Evolutionary conservation across 37 sponge, comb jelly and placozoan genomes (phyloP).

Genomic region (Agelas oroides): DNA sequence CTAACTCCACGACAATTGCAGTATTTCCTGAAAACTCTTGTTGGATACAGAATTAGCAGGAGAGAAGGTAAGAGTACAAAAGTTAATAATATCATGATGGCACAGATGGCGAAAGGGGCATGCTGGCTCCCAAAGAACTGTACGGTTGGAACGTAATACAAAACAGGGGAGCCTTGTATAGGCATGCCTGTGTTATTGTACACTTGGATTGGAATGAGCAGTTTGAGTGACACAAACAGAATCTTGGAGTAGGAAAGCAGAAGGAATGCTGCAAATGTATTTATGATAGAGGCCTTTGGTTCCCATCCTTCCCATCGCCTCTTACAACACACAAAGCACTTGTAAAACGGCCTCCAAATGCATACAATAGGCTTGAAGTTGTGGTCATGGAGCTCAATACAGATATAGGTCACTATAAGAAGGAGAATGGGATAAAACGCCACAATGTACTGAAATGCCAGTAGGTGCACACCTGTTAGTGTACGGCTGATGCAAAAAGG

Average conservation of each 20-base stretch:
- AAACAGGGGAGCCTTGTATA: too few species aligned
- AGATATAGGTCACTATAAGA: background rate
- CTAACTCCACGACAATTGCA: too few species aligned
- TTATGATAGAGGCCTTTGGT: background rate
- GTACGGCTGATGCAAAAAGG: background rate
- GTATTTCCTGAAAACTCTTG: too few species aligned
- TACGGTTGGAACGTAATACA: too few species aligned
- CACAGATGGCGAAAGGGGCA: too few species aligned
- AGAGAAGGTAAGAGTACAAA: too few species aligned
- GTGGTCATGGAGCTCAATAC: too few species aligned
- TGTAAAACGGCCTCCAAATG: background rate
- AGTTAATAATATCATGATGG: too few species aligned
- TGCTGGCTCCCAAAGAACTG: too few species aligned
- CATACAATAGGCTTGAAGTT: conserved; percentile 19
- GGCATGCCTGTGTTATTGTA: background rate
- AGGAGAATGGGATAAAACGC: conserved; percentile 21
- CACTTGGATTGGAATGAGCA: background rate
- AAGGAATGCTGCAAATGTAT: conserved; percentile 22
- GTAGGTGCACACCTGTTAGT: background rate
- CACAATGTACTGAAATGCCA: background rate
- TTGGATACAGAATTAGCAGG: too few species aligned
- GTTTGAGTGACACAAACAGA: background rate
- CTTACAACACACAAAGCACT: background rate
- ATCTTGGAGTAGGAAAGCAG: conserved; percentile 11
- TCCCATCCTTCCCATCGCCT: background rate